Evolutionary conservation across 2,888 invertebrate genomes (phyloP).

Genomic region (Anaspis maculata): DNA sequence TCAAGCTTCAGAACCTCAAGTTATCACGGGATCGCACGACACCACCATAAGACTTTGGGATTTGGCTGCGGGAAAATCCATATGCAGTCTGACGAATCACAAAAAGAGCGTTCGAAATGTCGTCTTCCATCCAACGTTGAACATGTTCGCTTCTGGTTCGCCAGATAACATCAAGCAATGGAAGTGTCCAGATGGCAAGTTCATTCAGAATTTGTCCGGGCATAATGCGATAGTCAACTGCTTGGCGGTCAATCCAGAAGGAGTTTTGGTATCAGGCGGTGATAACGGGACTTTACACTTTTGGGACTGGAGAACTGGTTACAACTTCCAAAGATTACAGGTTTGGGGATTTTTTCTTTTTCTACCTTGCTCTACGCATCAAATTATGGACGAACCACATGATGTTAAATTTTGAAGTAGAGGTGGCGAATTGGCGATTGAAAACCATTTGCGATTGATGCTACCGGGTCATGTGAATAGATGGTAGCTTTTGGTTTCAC

Average conservation of each 20-base stretch:
- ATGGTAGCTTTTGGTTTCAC: too few relatives aligned
- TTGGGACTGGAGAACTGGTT: constrained; percentile 99
- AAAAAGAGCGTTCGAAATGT: constrained; percentile 88
- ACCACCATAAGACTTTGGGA: constrained; percentile 97
- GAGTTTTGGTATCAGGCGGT: constrained; percentile 94
- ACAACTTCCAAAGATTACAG: constrained; percentile 91
- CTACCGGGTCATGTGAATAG: too few relatives aligned
- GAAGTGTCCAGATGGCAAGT: constrained; percentile 96
- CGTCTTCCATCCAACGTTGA: constrained; percentile 66
- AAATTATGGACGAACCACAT: too few relatives aligned
- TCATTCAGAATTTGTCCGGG: constrained; percentile 92
- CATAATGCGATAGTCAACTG: constrained; percentile 98
- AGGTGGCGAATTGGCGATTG: too few relatives aligned
- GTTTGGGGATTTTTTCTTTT: too few relatives aligned
- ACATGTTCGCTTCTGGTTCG: constrained; percentile 96
- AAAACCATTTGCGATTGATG: too few relatives aligned
- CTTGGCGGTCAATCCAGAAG: constrained; percentile 88
- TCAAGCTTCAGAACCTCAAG: constrained; percentile 86
- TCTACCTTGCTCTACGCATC: too few relatives aligned
- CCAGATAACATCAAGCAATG: constrained; percentile 99
- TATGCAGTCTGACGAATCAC: constrained; percentile 94
- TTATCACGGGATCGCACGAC: constrained; percentile 91
- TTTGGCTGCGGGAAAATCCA: constrained; percentile 88
- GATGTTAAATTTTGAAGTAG: too few relatives aligned
- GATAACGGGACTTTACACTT: constrained; percentile 96